phyloP scores from a whole-genome alignment of 2,113 vertebrate species.

The Noctilio leporinus region DNA sequence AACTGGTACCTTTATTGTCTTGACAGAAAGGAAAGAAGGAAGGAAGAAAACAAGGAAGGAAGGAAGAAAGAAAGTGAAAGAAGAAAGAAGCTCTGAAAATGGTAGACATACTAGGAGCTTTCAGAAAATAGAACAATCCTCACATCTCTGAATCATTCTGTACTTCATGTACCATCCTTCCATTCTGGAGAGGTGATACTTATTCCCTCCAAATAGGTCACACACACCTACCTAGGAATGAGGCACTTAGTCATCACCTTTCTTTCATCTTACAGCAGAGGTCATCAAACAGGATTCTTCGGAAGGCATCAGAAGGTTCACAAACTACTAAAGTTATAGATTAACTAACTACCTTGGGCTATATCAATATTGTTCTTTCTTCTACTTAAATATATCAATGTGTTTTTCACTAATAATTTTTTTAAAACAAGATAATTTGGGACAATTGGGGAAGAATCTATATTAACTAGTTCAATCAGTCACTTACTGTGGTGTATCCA shows the following conservation, averaged over 20 bases:
- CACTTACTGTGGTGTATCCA: neutral
- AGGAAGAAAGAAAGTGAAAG: no score
- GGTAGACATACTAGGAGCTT: neutral
- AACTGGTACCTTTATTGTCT: neutral
- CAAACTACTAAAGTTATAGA: neutral
- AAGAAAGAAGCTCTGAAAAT: neutral
- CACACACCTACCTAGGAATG: neutral
- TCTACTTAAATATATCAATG: neutral
- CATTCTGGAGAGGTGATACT: neutral
- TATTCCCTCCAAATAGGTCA: neutral
- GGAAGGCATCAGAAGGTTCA: neutral
- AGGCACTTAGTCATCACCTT: neutral
- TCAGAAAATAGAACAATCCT: neutral
- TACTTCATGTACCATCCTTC: neutral
- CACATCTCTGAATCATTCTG: neutral
- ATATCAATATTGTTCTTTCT: neutral
- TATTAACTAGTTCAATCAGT: neutral
- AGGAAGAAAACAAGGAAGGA: neutral
- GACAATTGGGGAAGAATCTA: neutral
- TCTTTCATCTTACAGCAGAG: neutral
- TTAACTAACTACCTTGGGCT: neutral
- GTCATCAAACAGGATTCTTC: neutral
- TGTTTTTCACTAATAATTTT: neutral
- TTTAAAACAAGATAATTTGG: neutral
- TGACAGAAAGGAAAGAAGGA: neutral